Conservation (phyloP, 2,113 vertebrate species). For the Aptenodytes forsteri region DNA sequence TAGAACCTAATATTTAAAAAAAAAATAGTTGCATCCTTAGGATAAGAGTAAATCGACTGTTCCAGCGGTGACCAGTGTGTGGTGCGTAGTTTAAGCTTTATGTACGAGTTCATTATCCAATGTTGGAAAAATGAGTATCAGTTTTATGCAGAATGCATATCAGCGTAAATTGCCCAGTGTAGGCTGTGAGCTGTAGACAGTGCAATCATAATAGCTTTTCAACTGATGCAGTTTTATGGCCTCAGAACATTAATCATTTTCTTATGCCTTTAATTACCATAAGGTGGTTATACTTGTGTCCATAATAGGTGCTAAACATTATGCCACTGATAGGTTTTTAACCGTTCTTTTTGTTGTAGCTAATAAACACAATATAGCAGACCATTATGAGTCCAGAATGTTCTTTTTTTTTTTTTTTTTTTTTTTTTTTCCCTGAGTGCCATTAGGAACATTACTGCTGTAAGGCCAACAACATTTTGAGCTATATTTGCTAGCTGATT, state of each 20-base stretch:
- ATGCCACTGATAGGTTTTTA: constrained; percentile 50
- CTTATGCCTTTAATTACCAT: constrained; percentile 55
- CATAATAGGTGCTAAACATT: constrained; percentile 54
- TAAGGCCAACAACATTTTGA: neutral
- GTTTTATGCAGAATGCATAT: neutral
- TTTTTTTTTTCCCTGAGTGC: neutral
- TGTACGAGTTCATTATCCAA: neutral
- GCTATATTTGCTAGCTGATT: neutral
- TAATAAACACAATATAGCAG: constrained; percentile 9
- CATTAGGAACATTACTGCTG: neutral
- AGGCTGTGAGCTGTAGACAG: constrained; percentile 2
- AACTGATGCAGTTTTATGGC: constrained; percentile 26
- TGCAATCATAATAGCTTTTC: constrained; percentile 26
- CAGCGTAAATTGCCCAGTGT: neutral
- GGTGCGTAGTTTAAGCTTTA: neutral
- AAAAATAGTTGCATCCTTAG: neutral
- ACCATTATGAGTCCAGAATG: neutral
- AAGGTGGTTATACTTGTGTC: constrained; percentile 30
- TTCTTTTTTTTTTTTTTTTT: neutral
- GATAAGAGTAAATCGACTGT: neutral
- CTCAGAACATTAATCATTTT: constrained; percentile 63
- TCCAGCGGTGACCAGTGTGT: neutral
- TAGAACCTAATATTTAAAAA: neutral
- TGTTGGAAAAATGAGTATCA: neutral
- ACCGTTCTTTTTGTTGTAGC: constrained; percentile 25